Evolutionary conservation across 2,888 invertebrate species (phyloP).

Genomic region (Polyommatus icarus): DNA sequence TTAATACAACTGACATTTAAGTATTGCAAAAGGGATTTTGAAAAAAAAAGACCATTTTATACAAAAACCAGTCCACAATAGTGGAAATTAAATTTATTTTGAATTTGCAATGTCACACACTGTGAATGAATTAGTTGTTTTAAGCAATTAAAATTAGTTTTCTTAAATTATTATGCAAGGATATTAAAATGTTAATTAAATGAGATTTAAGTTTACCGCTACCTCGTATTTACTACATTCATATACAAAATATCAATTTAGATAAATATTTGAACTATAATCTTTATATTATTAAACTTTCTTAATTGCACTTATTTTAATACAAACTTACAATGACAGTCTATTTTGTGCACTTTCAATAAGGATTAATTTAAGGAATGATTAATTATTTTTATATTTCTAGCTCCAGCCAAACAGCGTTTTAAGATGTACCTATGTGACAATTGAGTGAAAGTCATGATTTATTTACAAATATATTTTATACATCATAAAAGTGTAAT

Average conservation of each 20-base stretch:
- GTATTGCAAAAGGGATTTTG: background rate
- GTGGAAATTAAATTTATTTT: constrained; percentile 75
- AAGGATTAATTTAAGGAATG: constrained; percentile 13
- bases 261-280: constrained; percentile 21
- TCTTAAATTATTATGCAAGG: background rate
- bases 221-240: background rate
- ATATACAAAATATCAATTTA: constrained; percentile 21
- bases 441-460: constrained; percentile 29
- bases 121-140: constrained; percentile 34
- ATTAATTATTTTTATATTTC: background rate
- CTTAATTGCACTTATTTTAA: constrained; percentile 25
- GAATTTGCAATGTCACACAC: constrained; percentile 54
- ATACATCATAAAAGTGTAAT: constrained; percentile 33
- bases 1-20: background rate
- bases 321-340: constrained; percentile 6
- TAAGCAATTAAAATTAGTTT: background rate
- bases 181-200: background rate
- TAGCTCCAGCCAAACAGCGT: background rate
- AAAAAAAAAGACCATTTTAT: constrained; percentile 36
- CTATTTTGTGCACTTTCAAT: background rate
- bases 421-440: background rate
- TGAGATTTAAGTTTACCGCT: background rate
- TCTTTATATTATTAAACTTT: constrained; percentile 17
- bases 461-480: constrained; percentile 34
- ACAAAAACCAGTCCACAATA: constrained; percentile 68